Evolutionary conservation across 2,888 invertebrate genomes (phyloP).

Genomic region (Caenorhabditis becei): DNA sequence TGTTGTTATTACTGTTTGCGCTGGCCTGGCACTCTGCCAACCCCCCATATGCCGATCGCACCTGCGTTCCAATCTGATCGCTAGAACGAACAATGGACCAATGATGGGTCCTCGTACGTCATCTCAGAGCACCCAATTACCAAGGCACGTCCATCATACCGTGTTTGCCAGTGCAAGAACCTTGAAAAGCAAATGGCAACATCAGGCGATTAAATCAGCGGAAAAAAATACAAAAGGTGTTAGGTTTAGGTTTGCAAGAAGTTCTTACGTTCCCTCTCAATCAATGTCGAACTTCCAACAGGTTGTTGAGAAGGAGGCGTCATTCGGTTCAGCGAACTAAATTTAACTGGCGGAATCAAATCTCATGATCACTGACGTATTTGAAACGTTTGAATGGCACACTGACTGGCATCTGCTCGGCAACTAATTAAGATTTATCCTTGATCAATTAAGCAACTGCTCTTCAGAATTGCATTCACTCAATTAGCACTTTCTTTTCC

Average conservation of each 20-base stretch:
- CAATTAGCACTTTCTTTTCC: background rate
- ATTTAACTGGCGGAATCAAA: no score
- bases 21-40: slow-evolving; percentile 28
- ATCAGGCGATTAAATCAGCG: slow-evolving; percentile 1
- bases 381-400: background rate
- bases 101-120: slow-evolving; percentile 7
- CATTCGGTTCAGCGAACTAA: no score
- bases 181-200: slow-evolving; percentile 5
- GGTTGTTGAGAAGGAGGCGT: background rate
- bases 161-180: slow-evolving; percentile 6
- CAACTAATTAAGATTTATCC: slow-evolving; percentile 19
- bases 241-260: background rate
- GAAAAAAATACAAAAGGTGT: background rate
- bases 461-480: background rate
- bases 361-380: no score
- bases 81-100: background rate
- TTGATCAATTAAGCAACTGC: background rate
- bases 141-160: background rate
- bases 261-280: background rate
- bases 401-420: background rate
- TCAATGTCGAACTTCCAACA: background rate
- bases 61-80: slow-evolving; percentile 38
- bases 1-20: slow-evolving; percentile 43
- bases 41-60: slow-evolving; percentile 23
- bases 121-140: slow-evolving; percentile 1